phyloP scores from a whole-genome alignment of 64 coral and sea anemone genomes.

The Acropora tenuis region DNA sequence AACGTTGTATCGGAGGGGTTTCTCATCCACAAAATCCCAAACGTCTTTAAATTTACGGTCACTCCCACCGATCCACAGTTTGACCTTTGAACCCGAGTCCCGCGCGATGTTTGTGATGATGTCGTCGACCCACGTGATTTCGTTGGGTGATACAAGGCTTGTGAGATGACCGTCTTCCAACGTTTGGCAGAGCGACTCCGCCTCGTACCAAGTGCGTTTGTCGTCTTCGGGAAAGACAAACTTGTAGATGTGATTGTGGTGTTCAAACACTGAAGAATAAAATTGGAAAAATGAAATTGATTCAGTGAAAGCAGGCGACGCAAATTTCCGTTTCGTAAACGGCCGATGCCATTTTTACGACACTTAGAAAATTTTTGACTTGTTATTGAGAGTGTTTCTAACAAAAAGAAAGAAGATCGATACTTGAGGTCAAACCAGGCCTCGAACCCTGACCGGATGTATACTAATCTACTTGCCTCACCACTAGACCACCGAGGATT shows the following conservation, averaged over 20 bases:
- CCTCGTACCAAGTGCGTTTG: conserved; percentile 62
- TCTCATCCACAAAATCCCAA: conserved; percentile 80
- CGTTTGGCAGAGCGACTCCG: conserved; percentile 49
- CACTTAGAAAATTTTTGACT: no score
- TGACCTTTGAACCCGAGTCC: neutral
- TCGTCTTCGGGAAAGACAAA: conserved; percentile 72
- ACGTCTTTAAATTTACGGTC: conserved; percentile 62
- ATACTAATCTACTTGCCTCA: no score
- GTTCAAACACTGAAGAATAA: conserved; percentile 45
- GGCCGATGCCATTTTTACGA: no score
- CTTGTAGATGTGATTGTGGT: conserved; percentile 66
- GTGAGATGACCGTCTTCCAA: conserved; percentile 60
- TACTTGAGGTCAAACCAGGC: no score
- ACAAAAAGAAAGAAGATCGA: no score
- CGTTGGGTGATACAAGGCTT: conserved; percentile 46
- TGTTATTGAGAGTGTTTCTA: no score
- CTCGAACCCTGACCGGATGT: no score
- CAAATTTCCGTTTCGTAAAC: no score
- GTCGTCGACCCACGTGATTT: conserved; percentile 51
- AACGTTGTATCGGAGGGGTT: conserved; percentile 58
- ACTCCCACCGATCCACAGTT: conserved; percentile 63
- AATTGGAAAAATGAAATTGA: neutral
- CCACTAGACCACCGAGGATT: no score
- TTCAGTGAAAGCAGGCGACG: no score
- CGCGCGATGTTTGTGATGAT: conserved; percentile 11